Evolutionary conservation across 2,113 vertebrate species (phyloP).

Genomic region (Struthidea cinerea): DNA sequence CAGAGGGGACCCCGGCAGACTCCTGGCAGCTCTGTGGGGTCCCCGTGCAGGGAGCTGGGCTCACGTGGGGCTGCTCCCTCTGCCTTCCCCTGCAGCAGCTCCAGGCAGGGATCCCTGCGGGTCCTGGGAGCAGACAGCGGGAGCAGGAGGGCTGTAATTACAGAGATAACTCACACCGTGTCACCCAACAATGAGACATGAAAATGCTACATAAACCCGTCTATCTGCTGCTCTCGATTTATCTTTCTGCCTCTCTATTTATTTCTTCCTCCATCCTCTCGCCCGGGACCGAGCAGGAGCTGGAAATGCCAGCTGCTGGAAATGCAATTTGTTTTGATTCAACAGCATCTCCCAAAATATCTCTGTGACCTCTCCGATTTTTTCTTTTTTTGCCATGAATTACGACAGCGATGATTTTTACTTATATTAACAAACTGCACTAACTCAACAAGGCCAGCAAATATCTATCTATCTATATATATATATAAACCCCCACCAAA

Average conservation of each 20-base stretch:
- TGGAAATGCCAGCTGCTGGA: slow-evolving; percentile 58
- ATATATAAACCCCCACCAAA: background rate
- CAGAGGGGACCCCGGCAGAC: background rate
- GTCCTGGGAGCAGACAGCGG: background rate
- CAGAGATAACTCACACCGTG: slow-evolving; percentile 44
- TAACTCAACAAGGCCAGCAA: background rate
- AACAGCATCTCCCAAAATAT: slow-evolving; percentile 51
- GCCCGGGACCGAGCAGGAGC: background rate
- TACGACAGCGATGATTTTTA: slow-evolving; percentile 43
- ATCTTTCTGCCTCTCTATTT: slow-evolving; percentile 37
- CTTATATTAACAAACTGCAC: slow-evolving; percentile 1
- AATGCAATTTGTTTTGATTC: slow-evolving; percentile 49
- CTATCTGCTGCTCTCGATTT: slow-evolving; percentile 25
- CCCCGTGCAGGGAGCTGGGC: fast-evolving
- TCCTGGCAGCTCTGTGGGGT: too few species aligned
- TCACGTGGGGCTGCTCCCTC: fast-evolving
- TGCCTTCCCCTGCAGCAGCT: background rate
- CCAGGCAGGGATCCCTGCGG: background rate
- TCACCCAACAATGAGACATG: slow-evolving; percentile 45
- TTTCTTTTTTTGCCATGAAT: background rate
- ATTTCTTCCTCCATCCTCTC: slow-evolving; percentile 20
- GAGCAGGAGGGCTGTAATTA: slow-evolving; percentile 8
- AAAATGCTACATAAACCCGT: slow-evolving; percentile 31
- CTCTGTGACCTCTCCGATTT: slow-evolving; percentile 1
- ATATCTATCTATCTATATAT: background rate